These are phyloP conservation scores for Caprella mutica DNA, from an alignment of 2,888 invertebrate genomes.

Conservation along the genomic window DNA sequence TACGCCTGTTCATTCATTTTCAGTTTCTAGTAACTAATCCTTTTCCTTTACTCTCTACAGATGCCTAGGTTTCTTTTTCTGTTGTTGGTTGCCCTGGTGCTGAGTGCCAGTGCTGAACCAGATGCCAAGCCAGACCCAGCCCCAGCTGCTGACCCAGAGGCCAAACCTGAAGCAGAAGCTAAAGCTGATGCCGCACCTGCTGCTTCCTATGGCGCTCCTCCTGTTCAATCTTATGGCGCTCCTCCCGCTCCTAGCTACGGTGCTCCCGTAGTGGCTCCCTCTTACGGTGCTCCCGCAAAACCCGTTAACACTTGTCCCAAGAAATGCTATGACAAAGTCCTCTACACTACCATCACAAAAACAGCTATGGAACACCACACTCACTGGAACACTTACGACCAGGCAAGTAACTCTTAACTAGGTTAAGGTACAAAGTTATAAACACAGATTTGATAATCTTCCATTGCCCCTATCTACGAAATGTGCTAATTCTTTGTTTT, in stretches of 20 bases:
- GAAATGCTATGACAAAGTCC: slow-evolving; percentile 31
- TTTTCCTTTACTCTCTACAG: no score
- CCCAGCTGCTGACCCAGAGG: slow-evolving; percentile 1
- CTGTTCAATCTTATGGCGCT: slow-evolving; percentile 10
- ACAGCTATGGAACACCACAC: slow-evolving; percentile 30
- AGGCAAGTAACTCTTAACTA: no score
- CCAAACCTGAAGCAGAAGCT: slow-evolving; percentile 20
- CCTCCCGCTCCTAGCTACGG: slow-evolving; percentile 11
- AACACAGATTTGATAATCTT: no score
- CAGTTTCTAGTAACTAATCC: no score
- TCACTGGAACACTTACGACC: slow-evolving; percentile 22
- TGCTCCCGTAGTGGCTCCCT: slow-evolving; percentile 13
- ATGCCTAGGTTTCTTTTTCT: slow-evolving; percentile 14
- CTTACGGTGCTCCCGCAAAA: slow-evolving; percentile 27
- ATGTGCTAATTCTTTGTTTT: no score
- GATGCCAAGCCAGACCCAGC: slow-evolving; percentile 1
- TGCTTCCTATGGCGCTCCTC: not conserved
- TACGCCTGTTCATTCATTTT: no score
- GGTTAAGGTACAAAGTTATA: no score
- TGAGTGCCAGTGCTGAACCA: slow-evolving; percentile 2
- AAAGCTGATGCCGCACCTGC: slow-evolving; percentile 22
- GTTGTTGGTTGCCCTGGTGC: slow-evolving; percentile 9
- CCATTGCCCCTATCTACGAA: no score
- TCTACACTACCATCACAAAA: slow-evolving; percentile 29
- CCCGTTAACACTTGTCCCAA: slow-evolving; percentile 27